These are phyloP conservation scores for Tupaia tana DNA, from an alignment of 2,113 vertebrate genomes.

Conservation along the genomic window DNA sequence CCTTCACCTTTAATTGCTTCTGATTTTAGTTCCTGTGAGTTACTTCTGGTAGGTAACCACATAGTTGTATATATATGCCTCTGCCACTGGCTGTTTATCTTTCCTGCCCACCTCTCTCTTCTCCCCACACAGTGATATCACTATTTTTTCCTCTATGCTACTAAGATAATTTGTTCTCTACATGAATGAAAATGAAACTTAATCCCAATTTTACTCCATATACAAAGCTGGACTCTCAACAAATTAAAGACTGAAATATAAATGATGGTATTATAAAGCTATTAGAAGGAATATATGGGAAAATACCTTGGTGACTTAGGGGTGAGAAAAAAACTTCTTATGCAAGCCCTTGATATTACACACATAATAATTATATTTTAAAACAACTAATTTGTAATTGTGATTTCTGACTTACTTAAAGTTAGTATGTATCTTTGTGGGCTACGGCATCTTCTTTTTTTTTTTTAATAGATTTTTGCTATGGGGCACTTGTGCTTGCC, in stretches of 20 bases:
- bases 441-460: no score
- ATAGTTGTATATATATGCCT: not conserved
- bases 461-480: no score
- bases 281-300: not conserved
- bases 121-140: not conserved
- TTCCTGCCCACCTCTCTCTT: no score
- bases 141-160: not conserved
- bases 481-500: no score
- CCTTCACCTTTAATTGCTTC: not conserved
- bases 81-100: accelerated
- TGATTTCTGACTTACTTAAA: no score
- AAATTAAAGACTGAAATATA: not conserved
- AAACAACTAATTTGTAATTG: no score
- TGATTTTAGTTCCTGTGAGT: not conserved
- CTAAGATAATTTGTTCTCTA: not conserved
- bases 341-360: not conserved
- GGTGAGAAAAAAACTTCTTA: not conserved
- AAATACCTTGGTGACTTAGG: not conserved
- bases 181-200: not conserved
- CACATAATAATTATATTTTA: no score
- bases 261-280: not conserved
- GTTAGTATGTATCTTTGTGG: no score
- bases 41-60: not conserved
- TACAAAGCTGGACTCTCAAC: not conserved
- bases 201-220: not conserved